A percentile compares a stretch with the other conserved stretches of the same genome.
Evolutionary conservation across 2,888 invertebrate species (phyloP).

Genomic region (Clivina fossor): DNA sequence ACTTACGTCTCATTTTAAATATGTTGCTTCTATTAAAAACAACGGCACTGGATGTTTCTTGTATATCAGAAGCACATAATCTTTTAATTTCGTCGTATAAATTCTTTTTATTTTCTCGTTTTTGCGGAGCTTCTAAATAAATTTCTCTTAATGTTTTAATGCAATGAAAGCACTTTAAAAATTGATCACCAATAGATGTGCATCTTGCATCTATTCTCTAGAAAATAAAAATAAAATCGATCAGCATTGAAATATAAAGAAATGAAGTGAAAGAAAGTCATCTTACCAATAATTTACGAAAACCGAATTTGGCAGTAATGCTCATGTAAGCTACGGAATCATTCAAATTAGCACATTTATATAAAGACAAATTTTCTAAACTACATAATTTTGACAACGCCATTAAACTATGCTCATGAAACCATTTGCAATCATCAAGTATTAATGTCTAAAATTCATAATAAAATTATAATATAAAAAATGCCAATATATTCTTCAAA

Average conservation of each 20-base stretch:
- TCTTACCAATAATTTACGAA: slow-evolving; percentile 59
- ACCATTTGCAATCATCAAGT: slow-evolving; percentile 73
- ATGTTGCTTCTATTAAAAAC: slow-evolving; percentile 11
- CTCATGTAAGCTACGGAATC: slow-evolving; percentile 73
- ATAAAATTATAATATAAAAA: neutral
- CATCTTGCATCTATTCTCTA: slow-evolving; percentile 54
- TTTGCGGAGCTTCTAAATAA: slow-evolving; percentile 41
- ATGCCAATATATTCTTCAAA: neutral
- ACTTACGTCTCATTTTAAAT: slow-evolving; percentile 14
- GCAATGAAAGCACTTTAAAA: slow-evolving; percentile 55
- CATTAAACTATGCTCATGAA: slow-evolving; percentile 71
- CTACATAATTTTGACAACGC: slow-evolving; percentile 69
- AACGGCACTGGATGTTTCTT: slow-evolving; percentile 2
- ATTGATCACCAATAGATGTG: slow-evolving; percentile 55
- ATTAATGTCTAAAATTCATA: slow-evolving; percentile 61
- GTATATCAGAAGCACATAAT: neutral
- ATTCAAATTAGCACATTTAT: slow-evolving; percentile 65
- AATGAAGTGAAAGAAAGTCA: neutral
- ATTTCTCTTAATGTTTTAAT: slow-evolving; percentile 50
- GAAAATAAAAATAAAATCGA: slow-evolving; percentile 18
- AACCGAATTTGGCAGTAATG: slow-evolving; percentile 73
- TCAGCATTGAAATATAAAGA: neutral
- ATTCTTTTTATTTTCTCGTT: neutral
- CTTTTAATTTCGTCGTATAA: slow-evolving; percentile 5
- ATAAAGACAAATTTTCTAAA: slow-evolving; percentile 63